Evolutionary conservation across 2,888 invertebrate species (phyloP).

Genomic region (Apodemia mormo): DNA sequence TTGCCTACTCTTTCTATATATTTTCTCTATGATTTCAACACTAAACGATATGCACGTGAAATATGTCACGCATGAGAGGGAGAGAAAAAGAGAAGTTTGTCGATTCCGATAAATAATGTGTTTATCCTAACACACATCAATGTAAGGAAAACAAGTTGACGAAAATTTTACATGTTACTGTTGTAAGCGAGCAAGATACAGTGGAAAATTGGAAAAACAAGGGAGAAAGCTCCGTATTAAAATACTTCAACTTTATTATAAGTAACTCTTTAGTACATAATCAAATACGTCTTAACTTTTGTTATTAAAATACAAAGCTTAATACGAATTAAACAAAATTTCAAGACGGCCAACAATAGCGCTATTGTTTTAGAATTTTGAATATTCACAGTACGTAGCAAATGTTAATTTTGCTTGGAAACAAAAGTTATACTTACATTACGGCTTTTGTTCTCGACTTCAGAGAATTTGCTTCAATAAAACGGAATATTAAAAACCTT

Average conservation of each 20-base stretch:
- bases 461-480: constrained; percentile 14
- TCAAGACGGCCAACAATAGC: constrained; percentile 21
- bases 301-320: constrained; percentile 10
- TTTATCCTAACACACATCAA: too few species aligned
- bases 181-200: too few species aligned
- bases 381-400: constrained; percentile 21
- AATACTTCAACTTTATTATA: not conserved
- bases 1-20: too few species aligned
- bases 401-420: constrained; percentile 21
- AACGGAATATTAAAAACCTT: constrained; percentile 16
- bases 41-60: too few species aligned
- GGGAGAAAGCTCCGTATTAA: not conserved
- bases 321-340: constrained; percentile 23
- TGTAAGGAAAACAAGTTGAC: too few species aligned
- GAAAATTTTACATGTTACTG: too few species aligned
- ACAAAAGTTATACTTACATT: constrained; percentile 23
- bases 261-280: not conserved
- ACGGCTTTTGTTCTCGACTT: constrained; percentile 16
- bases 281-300: constrained; percentile 4
- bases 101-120: too few species aligned
- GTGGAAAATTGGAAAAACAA: too few species aligned
- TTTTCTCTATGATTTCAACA: too few species aligned
- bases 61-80: too few species aligned
- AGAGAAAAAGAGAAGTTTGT: too few species aligned
- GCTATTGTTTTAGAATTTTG: constrained; percentile 25